Evolutionary conservation across 2,113 vertebrate species (phyloP), one percentile per base, ranked within the genome.

Genomic region (Python bivittatus): DNA sequence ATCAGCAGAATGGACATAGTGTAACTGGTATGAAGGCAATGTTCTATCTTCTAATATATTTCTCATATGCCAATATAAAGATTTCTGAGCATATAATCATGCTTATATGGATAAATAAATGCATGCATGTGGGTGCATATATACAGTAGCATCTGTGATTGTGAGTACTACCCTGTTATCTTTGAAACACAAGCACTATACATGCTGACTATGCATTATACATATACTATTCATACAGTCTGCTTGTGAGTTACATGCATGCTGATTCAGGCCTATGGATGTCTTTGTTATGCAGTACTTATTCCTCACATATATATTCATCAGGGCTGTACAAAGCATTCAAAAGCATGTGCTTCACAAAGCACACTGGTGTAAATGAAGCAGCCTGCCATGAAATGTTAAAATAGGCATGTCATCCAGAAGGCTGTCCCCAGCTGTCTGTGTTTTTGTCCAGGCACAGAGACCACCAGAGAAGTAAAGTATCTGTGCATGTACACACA

Each of bases 221-320:
- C 20, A 52, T 7, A 54, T 93, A 54, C 48, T 85, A 27, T 54
- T 48, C 52, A 92, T 57, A 64, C 53, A 23, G 29, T 86, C 53
- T 92, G 85, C 2, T 89, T 56, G 88, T 93, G 93, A 22, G 6
- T 72, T 88, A 44, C 92, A 92, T 52, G 13, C 54, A 91, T 52
- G 42, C 33, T 87, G 84, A 88, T 10, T 29, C 52, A 68, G 53
- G 25, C 48, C 29, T 87, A 56, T 29, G 60, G 52, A 33, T 85
- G 20, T 13, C 38, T 52, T 1, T 22, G n/a, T 15, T 33, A 3
- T n/a, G n/a, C n/a, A n/a, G n/a, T n/a, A 3, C 23, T 33, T 0
- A 13, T 2, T 25, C 52, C 0, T 61, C 13, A 15, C 22, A 3
- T 42, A 25, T 83, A 48, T 85, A 52, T 86, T 8, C 11, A 25